phyloP scores from a whole-genome alignment of 2,113 vertebrate genomes.

The Caretta caretta region DNA sequence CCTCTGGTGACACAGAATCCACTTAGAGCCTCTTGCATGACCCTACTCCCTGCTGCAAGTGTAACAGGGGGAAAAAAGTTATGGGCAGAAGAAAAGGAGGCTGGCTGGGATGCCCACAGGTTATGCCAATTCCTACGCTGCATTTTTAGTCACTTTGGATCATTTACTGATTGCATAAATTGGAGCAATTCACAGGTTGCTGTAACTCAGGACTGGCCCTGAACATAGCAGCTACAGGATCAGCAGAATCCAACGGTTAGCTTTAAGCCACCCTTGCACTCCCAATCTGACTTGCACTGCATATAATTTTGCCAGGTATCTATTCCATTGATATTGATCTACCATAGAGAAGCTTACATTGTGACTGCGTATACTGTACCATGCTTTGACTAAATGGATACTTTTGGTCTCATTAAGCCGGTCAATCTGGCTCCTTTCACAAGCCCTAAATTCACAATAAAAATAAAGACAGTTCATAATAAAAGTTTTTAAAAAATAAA shows the following conservation, averaged over 20 bases:
- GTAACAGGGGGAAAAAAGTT: rapidly evolving
- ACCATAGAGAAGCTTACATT: no score
- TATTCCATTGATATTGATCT: no score
- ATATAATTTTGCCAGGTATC: no score
- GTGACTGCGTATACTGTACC: not conserved
- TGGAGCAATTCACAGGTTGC: rapidly evolving
- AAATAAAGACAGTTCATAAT: not conserved
- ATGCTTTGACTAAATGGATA: not conserved
- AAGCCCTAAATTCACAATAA: not conserved
- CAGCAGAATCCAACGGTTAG: no score
- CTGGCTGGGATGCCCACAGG: not conserved
- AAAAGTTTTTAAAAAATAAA: not conserved
- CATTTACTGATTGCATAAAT: rapidly evolving
- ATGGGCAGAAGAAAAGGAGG: not conserved
- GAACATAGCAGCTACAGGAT: not conserved
- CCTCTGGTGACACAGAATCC: not conserved
- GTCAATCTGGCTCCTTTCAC: not conserved
- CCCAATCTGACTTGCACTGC: no score
- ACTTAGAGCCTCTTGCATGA: not conserved
- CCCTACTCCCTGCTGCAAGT: not conserved
- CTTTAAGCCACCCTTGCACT: no score
- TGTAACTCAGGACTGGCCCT: not conserved
- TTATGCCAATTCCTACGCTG: rapidly evolving
- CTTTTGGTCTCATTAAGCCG: not conserved
- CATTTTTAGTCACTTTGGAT: not conserved